Conservation (phyloP, 2,113 vertebrate genomes). For the Urocynchramus pylzowi region DNA sequence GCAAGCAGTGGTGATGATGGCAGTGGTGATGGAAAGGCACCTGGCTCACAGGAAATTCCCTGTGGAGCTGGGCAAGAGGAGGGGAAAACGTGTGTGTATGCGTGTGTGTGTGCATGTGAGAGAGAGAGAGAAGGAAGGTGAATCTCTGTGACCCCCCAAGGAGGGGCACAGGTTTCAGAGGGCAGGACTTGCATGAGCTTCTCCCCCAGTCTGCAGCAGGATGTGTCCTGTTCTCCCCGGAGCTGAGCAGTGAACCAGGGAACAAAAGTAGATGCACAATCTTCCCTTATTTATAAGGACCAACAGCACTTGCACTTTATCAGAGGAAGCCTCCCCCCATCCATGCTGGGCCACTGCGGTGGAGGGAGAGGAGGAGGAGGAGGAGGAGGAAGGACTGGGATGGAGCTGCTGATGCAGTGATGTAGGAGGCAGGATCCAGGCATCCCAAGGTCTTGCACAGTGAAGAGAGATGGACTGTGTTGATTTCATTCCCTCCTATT, state of each 20-base stretch:
- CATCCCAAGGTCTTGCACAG: neutral
- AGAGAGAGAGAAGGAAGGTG: neutral
- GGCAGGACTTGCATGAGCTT: neutral
- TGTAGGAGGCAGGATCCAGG: neutral
- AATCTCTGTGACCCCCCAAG: neutral
- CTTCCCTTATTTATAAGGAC: slow-evolving; percentile 30
- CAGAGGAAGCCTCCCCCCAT: neutral
- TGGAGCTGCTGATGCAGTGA: neutral
- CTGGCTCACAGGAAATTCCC: neutral
- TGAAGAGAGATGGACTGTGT: neutral
- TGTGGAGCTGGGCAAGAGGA: neutral
- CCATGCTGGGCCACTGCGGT: neutral
- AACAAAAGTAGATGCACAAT: neutral
- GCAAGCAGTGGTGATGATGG: neutral
- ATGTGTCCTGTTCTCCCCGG: neutral
- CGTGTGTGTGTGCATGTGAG: neutral
- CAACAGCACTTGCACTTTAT: slow-evolving; percentile 40
- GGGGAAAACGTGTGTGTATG: rapidly evolving
- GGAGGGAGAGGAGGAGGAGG: neutral
- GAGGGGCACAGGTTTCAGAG: neutral
- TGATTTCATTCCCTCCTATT: neutral
- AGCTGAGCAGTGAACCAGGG: neutral
- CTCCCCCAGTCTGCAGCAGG: neutral
- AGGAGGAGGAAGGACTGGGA: neutral
- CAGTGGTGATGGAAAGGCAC: neutral